Evolutionary conservation across 2,888 invertebrate species (phyloP).

Genomic region (Sinopyrophorus schimmeli): DNA sequence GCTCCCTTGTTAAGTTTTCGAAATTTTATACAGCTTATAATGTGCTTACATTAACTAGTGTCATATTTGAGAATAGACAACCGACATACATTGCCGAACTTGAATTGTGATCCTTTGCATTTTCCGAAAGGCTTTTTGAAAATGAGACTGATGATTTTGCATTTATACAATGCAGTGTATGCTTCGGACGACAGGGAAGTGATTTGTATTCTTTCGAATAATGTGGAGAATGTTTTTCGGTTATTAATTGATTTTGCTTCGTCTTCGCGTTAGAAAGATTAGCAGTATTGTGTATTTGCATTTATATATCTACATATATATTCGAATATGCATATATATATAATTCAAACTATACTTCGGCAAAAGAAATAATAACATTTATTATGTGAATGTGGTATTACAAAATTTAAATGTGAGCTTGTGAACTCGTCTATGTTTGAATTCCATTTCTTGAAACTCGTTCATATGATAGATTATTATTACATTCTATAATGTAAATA

Average conservation of each 20-base stretch:
- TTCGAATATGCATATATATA: no score
- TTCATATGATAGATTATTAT: conserved; percentile 30
- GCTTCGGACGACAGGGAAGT: conserved; percentile 12
- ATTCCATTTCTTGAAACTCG: conserved; percentile 22
- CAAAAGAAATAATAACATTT: conserved; percentile 18
- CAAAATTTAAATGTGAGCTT: conserved; percentile 11
- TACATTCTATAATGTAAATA: conserved; percentile 37
- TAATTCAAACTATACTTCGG: no score
- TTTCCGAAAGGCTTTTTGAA: not conserved
- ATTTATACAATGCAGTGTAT: conserved; percentile 23
- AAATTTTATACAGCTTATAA: not conserved
- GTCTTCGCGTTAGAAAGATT: conserved; percentile 13
- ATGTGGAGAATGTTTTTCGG: conserved; percentile 7
- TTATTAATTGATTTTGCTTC: conserved; percentile 9
- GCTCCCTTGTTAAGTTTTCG: not conserved
- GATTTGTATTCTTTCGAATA: conserved; percentile 23
- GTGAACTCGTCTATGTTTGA: conserved; percentile 9
- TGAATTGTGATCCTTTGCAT: not conserved
- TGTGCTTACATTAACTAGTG: not conserved
- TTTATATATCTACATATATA: conserved; percentile 29
- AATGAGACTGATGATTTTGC: conserved; percentile 25
- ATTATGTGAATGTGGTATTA: conserved; percentile 19
- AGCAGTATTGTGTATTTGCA: conserved; percentile 28
- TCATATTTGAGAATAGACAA: not conserved
- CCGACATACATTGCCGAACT: no score